Evolutionary conservation across 2,113 vertebrate genomes (phyloP).

Genomic region (Noturus placidus): DNA sequence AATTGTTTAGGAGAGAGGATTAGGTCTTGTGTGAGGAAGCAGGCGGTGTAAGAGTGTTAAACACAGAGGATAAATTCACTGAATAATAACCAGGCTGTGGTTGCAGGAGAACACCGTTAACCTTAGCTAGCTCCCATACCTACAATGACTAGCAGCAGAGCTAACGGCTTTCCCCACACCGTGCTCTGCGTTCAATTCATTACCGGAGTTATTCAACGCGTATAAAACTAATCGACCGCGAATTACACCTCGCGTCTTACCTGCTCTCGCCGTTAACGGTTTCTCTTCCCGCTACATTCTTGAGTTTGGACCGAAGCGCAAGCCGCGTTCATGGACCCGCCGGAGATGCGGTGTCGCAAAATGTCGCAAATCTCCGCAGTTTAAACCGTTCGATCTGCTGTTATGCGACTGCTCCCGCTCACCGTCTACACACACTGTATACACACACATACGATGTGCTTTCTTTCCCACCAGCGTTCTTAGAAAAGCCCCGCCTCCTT

Average conservation of each 20-base stretch:
- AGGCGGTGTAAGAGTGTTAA: neutral
- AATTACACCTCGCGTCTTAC: neutral
- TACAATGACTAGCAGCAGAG: neutral
- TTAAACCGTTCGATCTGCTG: neutral
- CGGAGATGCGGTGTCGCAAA: slow-evolving; percentile 6
- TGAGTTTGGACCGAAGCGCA: neutral
- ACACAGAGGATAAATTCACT: neutral
- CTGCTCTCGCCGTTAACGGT: neutral
- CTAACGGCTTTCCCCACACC: neutral
- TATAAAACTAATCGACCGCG: too few species aligned
- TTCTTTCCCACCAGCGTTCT: neutral
- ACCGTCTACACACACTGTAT: too few species aligned
- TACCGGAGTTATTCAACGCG: neutral
- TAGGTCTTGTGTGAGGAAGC: neutral
- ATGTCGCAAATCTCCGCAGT: neutral
- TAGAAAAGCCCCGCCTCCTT: neutral
- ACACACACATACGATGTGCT: too few species aligned
- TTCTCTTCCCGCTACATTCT: slow-evolving; percentile 29
- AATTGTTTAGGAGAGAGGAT: neutral
- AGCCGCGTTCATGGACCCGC: neutral
- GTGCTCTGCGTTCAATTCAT: too few species aligned
- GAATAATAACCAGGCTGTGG: neutral
- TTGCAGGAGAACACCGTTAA: neutral
- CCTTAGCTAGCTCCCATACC: neutral
- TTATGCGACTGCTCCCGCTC: neutral